phyloP scores from a whole-genome alignment of 2,888 invertebrate species.

The Proisotoma minuta region DNA sequence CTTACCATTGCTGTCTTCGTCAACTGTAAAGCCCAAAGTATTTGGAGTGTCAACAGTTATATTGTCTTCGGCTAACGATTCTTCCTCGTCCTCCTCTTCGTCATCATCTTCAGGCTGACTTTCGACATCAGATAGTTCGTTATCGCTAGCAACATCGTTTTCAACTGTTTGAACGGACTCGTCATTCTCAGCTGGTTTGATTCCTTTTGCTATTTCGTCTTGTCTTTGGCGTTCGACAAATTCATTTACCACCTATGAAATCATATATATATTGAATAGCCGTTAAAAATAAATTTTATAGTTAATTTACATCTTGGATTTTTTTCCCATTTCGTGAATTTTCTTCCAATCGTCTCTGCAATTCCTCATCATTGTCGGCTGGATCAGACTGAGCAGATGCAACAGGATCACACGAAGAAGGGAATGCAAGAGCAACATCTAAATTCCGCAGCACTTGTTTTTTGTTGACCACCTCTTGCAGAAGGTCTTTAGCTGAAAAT shows the following conservation, averaged over 20 bases:
- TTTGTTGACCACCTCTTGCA: not conserved
- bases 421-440: not conserved
- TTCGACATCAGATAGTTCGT: not conserved
- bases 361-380: constrained; percentile 7
- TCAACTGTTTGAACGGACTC: not conserved
- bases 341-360: constrained; percentile 12
- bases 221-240: not conserved
- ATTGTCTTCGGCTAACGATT: not conserved
- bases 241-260: not conserved
- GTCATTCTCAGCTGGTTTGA: not conserved
- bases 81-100: not conserved
- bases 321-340: not conserved
- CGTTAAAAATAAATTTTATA: not conserved
- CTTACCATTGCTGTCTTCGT: too few species aligned
- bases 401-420: not conserved
- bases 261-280: not conserved
- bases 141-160: not conserved
- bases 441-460: not conserved
- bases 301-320: not conserved
- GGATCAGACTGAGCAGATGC: too few species aligned
- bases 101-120: not conserved
- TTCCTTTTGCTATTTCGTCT: not conserved
- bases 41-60: too few species aligned
- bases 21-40: too few species aligned
- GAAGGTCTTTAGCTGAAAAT: not conserved